Conservation (phyloP, 2,888 invertebrate species). For the Acanthacorydalis orientalis region DNA sequence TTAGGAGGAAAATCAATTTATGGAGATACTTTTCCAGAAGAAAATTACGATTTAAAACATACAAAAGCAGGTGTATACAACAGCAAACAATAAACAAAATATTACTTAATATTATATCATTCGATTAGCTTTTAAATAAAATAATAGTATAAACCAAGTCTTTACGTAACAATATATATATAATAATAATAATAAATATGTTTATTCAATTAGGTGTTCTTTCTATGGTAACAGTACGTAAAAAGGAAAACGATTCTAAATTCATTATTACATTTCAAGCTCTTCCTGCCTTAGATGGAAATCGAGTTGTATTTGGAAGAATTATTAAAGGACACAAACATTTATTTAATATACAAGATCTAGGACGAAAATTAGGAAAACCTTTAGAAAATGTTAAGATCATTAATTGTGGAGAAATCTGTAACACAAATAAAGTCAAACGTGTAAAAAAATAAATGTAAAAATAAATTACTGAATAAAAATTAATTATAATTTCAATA, state of each 20-base stretch:
- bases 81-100: background rate
- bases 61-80: conserved; percentile 22
- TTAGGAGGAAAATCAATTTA: conserved; percentile 32
- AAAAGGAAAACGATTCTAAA: conserved; percentile 28
- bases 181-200: background rate
- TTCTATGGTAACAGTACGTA: conserved; percentile 25
- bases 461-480: too few relatives aligned
- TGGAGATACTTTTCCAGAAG: conserved; percentile 27
- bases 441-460: too few relatives aligned
- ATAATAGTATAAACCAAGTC: too few relatives aligned
- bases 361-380: conserved; percentile 21
- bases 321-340: conserved; percentile 22
- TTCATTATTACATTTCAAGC: conserved; percentile 31
- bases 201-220: conserved; percentile 20
- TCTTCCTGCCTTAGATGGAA: conserved; percentile 25
- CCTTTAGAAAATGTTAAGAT: conserved; percentile 20
- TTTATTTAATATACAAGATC: conserved; percentile 21
- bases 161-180: background rate
- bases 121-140: too few relatives aligned
- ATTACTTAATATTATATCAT: too few relatives aligned
- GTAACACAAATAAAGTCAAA: background rate
- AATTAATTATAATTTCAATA: too few relatives aligned
- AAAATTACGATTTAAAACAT: conserved; percentile 28
- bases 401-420: conserved; percentile 17
- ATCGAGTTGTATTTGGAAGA: conserved; percentile 32